Percentiles rank a stretch among this genome's conserved stretches.
Conservation (phyloP, 2,113 vertebrate species). For the Lasiurus cinereus region DNA sequence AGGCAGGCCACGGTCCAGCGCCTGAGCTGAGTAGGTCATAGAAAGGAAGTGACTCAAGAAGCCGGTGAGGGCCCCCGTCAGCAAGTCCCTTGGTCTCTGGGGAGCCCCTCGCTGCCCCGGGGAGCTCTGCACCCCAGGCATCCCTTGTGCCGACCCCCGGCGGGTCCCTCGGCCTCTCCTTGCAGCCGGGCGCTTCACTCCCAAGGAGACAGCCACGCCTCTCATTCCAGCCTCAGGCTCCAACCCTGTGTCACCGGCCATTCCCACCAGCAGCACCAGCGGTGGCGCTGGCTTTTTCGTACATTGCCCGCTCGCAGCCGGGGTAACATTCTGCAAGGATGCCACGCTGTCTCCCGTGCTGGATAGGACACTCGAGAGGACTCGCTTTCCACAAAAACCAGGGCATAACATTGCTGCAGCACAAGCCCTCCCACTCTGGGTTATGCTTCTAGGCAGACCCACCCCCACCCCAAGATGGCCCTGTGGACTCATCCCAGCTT, state of each 20-base stretch:
- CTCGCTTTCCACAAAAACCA: not conserved
- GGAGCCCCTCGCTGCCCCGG: fast-evolving
- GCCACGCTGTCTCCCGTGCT: fast-evolving
- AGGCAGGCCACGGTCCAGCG: not conserved
- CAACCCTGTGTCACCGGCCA: not conserved
- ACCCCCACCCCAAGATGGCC: not conserved
- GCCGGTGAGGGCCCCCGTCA: not conserved
- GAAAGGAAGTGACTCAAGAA: not conserved
- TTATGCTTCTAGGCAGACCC: not conserved
- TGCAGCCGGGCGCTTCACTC: fast-evolving
- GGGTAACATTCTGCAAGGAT: not conserved
- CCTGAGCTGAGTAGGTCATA: not conserved
- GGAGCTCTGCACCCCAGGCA: fast-evolving
- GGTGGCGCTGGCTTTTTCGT: not conserved
- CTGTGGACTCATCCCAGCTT: not conserved
- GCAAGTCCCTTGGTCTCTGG: not conserved
- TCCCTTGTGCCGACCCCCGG: fast-evolving
- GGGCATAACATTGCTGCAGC: not conserved
- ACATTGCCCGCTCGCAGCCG: not conserved
- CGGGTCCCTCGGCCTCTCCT: fast-evolving
- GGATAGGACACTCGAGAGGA: fast-evolving
- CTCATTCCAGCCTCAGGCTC: not conserved
- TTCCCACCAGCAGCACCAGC: not conserved
- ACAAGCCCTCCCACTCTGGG: not conserved
- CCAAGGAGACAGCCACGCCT: not conserved